Base-by-base conservation (phyloP, 2,797 vertebrate species). In the Podargus strigoides region DNA sequence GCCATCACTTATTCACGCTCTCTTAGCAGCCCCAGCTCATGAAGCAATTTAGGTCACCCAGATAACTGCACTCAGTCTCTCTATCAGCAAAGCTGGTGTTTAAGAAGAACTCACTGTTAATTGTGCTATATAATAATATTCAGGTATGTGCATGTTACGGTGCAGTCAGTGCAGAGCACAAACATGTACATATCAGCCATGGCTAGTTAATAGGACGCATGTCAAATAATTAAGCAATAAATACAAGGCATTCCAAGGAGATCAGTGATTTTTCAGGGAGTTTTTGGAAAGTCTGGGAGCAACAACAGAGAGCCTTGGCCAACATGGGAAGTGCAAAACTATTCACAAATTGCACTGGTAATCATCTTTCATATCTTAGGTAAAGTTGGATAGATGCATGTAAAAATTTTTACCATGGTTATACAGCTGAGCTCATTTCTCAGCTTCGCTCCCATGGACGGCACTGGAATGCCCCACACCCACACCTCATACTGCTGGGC, bases 1-100 rank as follows among this genome's bases (percentile, higher is more conserved):
- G 36, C 42, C 70, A 37, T 90, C 55, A 27, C 39, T 92, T 62
- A 36, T 69, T 63, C 53, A 58, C 58, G 62, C 24, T 47, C 62
- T 44, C 50, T 68, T 64, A 63, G 55, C 64, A 85, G 47, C 27
- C 37, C 32, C 39, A 47, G 69, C 67, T 82, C 70, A n/a, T 49
- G 50, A 49, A 79, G 80, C 55, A 85, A 91, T 96, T 74, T 86
- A 86, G 70, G 94, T 93, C 87, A 89, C 84, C 58, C 66, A 87
- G 68, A 85, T 88, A 94, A 77, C 77, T 91, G 56, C 55, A 70
- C 47, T 81, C 91, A 50, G 30, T 84, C 66, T 67, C 52, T 62
- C 34, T 55, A 47, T n/a, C 44, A 66, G 68, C 23, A 92, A 46
- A 60, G 16, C 66, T 79, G 58, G 30, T 81, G 37, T 76, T 80